These are phyloP conservation scores for Phaetusa simplex DNA, from an alignment of 2,113 vertebrate genomes.

Conservation along the genomic window DNA sequence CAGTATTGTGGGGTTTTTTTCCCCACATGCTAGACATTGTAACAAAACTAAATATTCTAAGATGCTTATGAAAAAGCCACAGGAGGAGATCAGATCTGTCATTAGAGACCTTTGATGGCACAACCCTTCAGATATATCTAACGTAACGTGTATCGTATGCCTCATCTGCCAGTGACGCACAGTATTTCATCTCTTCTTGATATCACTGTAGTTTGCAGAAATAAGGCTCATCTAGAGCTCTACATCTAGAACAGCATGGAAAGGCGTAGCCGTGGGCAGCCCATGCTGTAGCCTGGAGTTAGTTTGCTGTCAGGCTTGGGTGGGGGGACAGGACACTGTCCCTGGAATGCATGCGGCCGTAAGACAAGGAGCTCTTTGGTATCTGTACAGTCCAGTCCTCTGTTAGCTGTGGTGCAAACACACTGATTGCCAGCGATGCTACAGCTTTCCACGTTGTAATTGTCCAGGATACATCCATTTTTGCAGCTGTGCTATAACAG, in stretches of 20 bases:
- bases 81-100: neutral
- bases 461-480: neutral
- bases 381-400: neutral
- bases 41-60: neutral
- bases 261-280: neutral
- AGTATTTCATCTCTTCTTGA: neutral
- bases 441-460: neutral
- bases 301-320: neutral
- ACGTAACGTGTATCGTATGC: accelerated
- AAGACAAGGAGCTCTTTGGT: neutral
- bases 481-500: neutral
- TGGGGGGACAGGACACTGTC: too few relatives aligned
- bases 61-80: neutral
- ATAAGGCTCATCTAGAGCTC: neutral
- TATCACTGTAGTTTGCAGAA: neutral
- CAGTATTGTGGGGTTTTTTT: neutral
- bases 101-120: neutral
- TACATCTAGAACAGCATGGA: accelerated
- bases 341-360: neutral
- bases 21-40: too few relatives aligned
- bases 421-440: neutral
- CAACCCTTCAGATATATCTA: neutral
- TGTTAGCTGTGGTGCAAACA: neutral
- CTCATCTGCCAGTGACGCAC: accelerated
- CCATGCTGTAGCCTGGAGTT: neutral